phyloP scores from a whole-genome alignment of 2,797 vertebrate species.

The Centropyge bicolor region DNA sequence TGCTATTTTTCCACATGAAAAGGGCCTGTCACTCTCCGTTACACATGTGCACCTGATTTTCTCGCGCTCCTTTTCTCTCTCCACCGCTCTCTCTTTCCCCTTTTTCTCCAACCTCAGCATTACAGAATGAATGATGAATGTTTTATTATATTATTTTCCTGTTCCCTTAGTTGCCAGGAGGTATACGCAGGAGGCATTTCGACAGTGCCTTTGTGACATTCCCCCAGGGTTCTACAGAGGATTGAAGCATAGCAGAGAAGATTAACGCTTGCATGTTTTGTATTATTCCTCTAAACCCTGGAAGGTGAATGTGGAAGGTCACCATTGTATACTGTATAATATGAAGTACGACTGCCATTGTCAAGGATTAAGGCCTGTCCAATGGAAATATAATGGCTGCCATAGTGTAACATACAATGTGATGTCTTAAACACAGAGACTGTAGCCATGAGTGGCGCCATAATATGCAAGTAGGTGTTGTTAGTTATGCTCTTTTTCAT shows the following conservation, averaged over 20 bases:
- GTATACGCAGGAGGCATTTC: conserved; percentile 59
- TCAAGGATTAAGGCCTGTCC: conserved; percentile 68
- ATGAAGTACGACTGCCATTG: conserved; percentile 62
- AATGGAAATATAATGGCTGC: conserved; percentile 58
- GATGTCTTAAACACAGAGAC: conserved; percentile 37
- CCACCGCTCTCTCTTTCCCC: neutral
- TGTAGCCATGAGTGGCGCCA: neutral
- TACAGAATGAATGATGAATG: conserved; percentile 79
- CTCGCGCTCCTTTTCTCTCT: conserved; percentile 21
- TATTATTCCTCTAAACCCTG: conserved; percentile 76
- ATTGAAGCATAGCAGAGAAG: conserved; percentile 74
- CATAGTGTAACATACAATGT: conserved; percentile 12
- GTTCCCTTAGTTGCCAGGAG: conserved; percentile 64
- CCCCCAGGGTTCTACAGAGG: conserved; percentile 66
- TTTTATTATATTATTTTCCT: conserved; percentile 77
- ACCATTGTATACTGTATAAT: conserved; percentile 70
- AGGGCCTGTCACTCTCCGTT: conserved; percentile 72
- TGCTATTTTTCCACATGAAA: conserved; percentile 79
- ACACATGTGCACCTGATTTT: conserved; percentile 68
- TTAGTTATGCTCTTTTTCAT: conserved; percentile 22
- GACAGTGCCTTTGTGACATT: conserved; percentile 73
- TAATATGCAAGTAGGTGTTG: conserved; percentile 28
- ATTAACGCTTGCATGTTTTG: conserved; percentile 78
- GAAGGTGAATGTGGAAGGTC: conserved; percentile 80
- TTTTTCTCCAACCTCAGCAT: conserved; percentile 69